Base-by-base conservation (phyloP, 2,888 invertebrate genomes). In the Heteromyza rotundicornis region DNA sequence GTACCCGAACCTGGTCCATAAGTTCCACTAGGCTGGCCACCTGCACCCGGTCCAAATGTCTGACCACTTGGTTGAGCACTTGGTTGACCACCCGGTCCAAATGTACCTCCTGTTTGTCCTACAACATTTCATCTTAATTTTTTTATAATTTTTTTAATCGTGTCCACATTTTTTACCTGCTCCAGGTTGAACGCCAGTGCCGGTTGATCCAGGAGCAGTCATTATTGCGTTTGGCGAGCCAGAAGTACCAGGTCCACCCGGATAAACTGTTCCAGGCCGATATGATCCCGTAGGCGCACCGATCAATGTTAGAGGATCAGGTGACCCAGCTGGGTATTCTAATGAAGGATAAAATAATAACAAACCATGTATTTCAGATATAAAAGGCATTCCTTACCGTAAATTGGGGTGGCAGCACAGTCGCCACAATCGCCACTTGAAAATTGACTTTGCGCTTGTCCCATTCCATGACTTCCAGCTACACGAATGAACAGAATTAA, bases 381-480 rank as follows among this genome's bases (percentile, higher is more conserved):
- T n/a, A 49, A 50, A 20, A 44, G 20, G 12, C 14, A 27, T 22
- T 47, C 1, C 19, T 53, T 69, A 74, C 75, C 75, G 36, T 72
- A 72, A 40, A 64, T 57, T 7, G 70, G 68, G 10, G 65, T 57
- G 0, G 68, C 49, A 12, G 59, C 62, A 62, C 80, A 80, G 1
- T 71, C 77, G 27, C 70, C 70, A 59, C 79, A 79, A 65, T 79
- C 79, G 8, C 79, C 79, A n/a, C 89, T 88, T 63, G 89, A 86
- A 54, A 92, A 91, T 82, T 94, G 94, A 82, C 93, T 93, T 83
- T 94, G 94, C 0, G 94, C 94, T 85, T 93, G 93, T 0, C 94
- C 94, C 91, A 94, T 93, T 59, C 94, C 94, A 76, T 89, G 90
- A 66, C 86, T 88, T 51, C 93, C 93, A 85, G 88, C 93, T 94